phyloP scores from a whole-genome alignment of 2,113 vertebrate genomes.

The Heterotis niloticus region DNA sequence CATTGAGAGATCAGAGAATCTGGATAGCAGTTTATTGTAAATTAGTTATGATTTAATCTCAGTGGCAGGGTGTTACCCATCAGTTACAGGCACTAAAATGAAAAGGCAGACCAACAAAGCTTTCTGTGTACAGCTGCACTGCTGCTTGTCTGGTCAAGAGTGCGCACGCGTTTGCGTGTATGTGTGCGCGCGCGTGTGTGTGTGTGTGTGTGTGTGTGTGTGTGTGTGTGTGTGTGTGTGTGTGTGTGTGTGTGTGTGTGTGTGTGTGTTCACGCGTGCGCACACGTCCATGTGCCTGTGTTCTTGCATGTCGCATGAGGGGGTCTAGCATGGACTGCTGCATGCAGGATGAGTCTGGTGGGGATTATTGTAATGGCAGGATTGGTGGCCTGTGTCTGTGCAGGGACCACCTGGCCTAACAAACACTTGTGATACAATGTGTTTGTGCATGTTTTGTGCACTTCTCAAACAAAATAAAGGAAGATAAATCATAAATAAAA shows the following conservation, averaged over 20 bases:
- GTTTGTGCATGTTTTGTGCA: conserved; percentile 39
- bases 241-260: conserved; percentile 23
- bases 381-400: neutral
- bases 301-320: conserved; percentile 70
- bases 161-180: conserved; percentile 28
- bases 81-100: conserved; percentile 33
- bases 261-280: conserved; percentile 34
- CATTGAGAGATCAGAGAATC: conserved; percentile 62
- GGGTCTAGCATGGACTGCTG: conserved; percentile 47
- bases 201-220: conserved; percentile 39
- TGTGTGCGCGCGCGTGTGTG: conserved; percentile 36
- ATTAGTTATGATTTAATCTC: conserved; percentile 66
- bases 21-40: conserved; percentile 52
- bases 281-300: conserved; percentile 18
- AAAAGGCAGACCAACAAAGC: conserved; percentile 50
- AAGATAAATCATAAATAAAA: conserved; percentile 47
- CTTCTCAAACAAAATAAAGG: conserved; percentile 40
- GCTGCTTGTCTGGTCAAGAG: conserved; percentile 69
- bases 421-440: conserved; percentile 38
- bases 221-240: conserved; percentile 35
- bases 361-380: conserved; percentile 1
- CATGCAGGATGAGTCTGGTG: conserved; percentile 41
- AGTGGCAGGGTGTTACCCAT: conserved; percentile 49
- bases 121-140: conserved; percentile 63
- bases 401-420: conserved; percentile 24